These are phyloP conservation scores for Osedax frankpressi DNA, from an alignment of 2,888 invertebrate genomes.

Conservation along the genomic window DNA sequence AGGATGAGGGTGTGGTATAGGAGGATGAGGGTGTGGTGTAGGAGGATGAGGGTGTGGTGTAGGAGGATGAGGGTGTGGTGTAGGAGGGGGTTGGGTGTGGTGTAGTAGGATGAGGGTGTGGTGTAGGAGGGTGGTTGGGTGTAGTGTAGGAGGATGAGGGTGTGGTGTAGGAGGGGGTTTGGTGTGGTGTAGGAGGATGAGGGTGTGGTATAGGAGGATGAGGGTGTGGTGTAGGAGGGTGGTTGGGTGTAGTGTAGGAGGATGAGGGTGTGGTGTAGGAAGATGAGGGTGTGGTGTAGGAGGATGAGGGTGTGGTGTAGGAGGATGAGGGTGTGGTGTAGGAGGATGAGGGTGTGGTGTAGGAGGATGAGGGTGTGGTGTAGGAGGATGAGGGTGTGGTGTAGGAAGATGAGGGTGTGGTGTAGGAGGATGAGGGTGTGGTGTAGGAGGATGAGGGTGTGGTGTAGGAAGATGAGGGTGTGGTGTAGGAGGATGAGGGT, in stretches of 20 bases:
- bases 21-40: no score
- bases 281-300: neutral
- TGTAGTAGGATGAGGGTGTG: slow-evolving; percentile 49
- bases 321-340: neutral
- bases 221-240: slow-evolving; percentile 41
- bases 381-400: neutral
- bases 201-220: slow-evolving; percentile 46
- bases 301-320: no score
- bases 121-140: neutral
- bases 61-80: neutral
- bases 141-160: no score
- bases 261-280: neutral
- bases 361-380: no score
- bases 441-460: no score
- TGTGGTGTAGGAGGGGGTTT: neutral
- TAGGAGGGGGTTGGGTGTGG: no score
- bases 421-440: no score
- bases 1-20: neutral
- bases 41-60: neutral
- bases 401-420: neutral
- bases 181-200: no score
- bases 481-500: slow-evolving; percentile 50
- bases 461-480: neutral
- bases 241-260: no score
- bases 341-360: neutral